These are phyloP conservation scores for Pteromalus puparum DNA, from an alignment of 1,140 invertebrate genomes.

Conservation along the genomic window DNA sequence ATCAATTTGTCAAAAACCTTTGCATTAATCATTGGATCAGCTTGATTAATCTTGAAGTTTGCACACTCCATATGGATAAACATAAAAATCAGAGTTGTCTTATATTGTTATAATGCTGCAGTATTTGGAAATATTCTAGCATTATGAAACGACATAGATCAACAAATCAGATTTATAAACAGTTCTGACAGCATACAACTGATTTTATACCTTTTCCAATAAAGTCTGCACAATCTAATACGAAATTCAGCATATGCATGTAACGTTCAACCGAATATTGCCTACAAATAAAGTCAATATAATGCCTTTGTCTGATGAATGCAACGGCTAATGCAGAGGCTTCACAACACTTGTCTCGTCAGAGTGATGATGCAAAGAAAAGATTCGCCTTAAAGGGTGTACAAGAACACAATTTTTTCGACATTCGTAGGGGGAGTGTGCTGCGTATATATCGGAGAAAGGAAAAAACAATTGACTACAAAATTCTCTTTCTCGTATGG, in stretches of 20 bases:
- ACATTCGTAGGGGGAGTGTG: neutral
- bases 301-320: conserved; percentile 21
- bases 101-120: neutral
- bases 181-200: neutral
- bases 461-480: conserved; percentile 47
- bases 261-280: too few species aligned
- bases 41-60: conserved; percentile 12
- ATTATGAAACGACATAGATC: neutral
- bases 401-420: conserved; percentile 38
- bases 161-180: neutral
- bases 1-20: conserved; percentile 47
- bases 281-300: neutral
- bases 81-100: neutral
- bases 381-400: conserved; percentile 27
- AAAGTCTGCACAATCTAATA: neutral
- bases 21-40: conserved; percentile 32
- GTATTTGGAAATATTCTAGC: neutral
- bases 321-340: conserved; percentile 37
- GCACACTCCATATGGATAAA: too few species aligned
- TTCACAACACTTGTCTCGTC: conserved; percentile 46
- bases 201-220: neutral
- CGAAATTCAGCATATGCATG: neutral
- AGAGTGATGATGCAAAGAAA: conserved; percentile 40
- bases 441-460: conserved; percentile 20
- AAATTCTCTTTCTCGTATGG: conserved; percentile 44